These are phyloP conservation scores for Dysdera silvatica DNA, from an alignment of 1,140 invertebrate genomes.

Conservation along the genomic window DNA sequence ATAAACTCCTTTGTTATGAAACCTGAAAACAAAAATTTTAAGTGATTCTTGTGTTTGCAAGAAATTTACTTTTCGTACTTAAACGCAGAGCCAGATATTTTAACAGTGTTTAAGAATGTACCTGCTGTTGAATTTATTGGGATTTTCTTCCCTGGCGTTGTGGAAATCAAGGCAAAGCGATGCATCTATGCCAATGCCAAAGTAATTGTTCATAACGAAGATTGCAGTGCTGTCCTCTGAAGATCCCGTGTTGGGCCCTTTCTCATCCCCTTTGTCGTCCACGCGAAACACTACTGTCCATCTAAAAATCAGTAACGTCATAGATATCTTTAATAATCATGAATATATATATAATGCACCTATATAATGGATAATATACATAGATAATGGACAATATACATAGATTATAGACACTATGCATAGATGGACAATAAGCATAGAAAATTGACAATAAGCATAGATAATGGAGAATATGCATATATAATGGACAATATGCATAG, in stretches of 20 bases:
- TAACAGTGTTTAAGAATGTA: slow-evolving; percentile 31
- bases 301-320: no score
- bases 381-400: no score
- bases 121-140: slow-evolving; percentile 93
- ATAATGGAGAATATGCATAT: no score
- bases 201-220: slow-evolving; percentile 99
- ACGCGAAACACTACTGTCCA: slow-evolving; percentile 93
- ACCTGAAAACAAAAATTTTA: slow-evolving; percentile 52
- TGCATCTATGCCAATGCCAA: slow-evolving; percentile 99
- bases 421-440: no score
- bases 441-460: no score
- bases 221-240: slow-evolving; percentile 99
- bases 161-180: slow-evolving; percentile 98
- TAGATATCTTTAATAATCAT: no score
- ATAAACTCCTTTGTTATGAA: slow-evolving; percentile 98
- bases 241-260: slow-evolving; percentile 57
- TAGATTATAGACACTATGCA: no score
- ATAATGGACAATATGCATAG: no score
- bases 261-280: slow-evolving; percentile 65
- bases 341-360: no score
- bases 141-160: slow-evolving; percentile 88
- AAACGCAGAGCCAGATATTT: not conserved
- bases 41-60: no score
- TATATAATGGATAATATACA: no score
- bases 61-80: not conserved